A percentile compares a stretch with the other conserved stretches of the same genome.
Conservation (phyloP, 2,113 vertebrate species). For the Propithecus coquereli region DNA sequence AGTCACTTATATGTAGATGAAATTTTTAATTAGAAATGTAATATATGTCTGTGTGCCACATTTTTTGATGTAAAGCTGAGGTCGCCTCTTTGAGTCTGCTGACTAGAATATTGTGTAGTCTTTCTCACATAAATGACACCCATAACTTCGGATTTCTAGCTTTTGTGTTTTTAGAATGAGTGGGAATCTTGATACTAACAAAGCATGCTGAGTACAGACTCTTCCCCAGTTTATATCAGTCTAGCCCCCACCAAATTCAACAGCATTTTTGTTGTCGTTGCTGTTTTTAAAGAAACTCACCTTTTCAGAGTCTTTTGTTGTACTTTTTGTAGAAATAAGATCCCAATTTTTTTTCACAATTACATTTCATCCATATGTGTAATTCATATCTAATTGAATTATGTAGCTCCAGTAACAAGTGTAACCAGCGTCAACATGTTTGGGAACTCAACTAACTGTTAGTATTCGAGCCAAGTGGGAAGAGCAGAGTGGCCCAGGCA, state of each 20-base stretch:
- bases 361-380: not conserved
- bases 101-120: not conserved
- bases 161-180: not conserved
- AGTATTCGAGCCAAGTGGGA: not conserved
- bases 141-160: not conserved
- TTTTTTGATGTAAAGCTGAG: not conserved
- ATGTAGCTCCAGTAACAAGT: not conserved
- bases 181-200: not conserved
- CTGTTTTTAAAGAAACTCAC: not conserved
- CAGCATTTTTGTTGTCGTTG: not conserved
- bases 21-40: not conserved
- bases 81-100: not conserved
- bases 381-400: not conserved
- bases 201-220: not conserved
- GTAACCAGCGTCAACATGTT: not conserved
- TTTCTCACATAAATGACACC: not conserved
- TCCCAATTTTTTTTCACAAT: not conserved
- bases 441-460: not conserved
- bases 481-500: not conserved
- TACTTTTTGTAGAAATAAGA: not conserved
- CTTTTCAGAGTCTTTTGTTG: not conserved
- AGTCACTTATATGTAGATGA: no score
- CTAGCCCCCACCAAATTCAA: not conserved
- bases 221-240: not conserved
- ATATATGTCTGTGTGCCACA: not conserved